A percentile compares a stretch with the other conserved stretches of the same genome.
These are phyloP conservation scores for Terrapene triunguis DNA, from an alignment of 2,113 vertebrate genomes.

Conservation along the genomic window DNA sequence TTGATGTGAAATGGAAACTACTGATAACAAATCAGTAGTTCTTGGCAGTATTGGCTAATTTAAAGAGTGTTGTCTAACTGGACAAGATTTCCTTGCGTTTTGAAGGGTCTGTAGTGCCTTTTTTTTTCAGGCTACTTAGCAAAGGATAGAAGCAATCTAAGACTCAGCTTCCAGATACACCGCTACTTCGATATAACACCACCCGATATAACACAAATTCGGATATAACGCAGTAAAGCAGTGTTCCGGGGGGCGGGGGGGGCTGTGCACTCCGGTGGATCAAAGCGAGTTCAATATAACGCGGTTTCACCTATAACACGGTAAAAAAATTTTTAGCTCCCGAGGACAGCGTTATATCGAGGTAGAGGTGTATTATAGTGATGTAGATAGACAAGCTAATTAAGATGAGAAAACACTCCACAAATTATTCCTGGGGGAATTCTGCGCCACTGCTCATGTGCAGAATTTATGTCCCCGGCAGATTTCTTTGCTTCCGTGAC, in stretches of 20 bases:
- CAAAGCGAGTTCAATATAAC: no score
- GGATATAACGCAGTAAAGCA: no score
- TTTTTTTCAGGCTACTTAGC: neutral
- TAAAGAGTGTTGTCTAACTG: neutral
- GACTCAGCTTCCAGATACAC: neutral
- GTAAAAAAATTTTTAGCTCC: no score
- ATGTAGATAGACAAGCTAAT: neutral
- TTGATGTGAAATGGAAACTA: neutral
- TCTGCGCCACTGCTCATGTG: no score
- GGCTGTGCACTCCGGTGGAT: no score
- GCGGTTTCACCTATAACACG: no score
- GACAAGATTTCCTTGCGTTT: neutral
- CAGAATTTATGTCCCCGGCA: no score
- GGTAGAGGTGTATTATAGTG: neutral
- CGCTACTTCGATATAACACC: no score
- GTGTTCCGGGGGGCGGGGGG: no score
- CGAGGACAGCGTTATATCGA: no score
- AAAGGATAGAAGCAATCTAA: neutral
- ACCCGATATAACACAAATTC: no score
- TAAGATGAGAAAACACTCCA: neutral
- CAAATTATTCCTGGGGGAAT: neutral
- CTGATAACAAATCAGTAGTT: neutral
- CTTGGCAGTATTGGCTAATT: neutral
- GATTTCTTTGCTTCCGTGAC: no score
- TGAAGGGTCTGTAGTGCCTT: neutral